Conservation (phyloP, 2,113 vertebrate genomes). For the Chloropsis cyanopogon region DNA sequence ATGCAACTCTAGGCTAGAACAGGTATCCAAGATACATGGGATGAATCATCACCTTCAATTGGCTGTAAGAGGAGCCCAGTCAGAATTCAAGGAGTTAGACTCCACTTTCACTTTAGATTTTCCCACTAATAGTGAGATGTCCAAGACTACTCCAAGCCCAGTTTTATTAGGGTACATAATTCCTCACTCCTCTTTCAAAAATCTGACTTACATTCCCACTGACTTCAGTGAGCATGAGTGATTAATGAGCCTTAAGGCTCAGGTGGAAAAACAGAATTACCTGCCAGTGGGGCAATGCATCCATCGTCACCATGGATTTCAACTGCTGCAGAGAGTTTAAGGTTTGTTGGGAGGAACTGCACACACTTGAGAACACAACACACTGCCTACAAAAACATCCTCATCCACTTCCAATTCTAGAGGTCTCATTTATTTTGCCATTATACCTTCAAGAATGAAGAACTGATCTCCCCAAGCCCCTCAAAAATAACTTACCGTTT, state of each 20-base stretch:
- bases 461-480: neutral
- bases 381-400: neutral
- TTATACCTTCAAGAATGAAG: neutral
- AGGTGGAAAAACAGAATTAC: neutral
- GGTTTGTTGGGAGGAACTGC: neutral
- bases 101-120: neutral
- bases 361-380: neutral
- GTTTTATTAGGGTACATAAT: neutral
- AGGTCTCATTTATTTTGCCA: constrained; percentile 11
- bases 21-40: neutral
- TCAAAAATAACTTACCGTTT: neutral
- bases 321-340: neutral
- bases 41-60: neutral
- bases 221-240: neutral
- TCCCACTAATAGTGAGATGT: neutral
- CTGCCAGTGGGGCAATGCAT: neutral
- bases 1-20: neutral
- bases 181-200: neutral
- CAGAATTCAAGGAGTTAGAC: neutral
- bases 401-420: neutral
- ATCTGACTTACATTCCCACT: neutral
- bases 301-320: neutral
- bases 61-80: neutral
- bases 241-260: neutral
- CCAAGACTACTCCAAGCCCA: neutral